Evolutionary conservation across 2,113 vertebrate species (phyloP).

Genomic region (Benitochromis conjunctus): DNA sequence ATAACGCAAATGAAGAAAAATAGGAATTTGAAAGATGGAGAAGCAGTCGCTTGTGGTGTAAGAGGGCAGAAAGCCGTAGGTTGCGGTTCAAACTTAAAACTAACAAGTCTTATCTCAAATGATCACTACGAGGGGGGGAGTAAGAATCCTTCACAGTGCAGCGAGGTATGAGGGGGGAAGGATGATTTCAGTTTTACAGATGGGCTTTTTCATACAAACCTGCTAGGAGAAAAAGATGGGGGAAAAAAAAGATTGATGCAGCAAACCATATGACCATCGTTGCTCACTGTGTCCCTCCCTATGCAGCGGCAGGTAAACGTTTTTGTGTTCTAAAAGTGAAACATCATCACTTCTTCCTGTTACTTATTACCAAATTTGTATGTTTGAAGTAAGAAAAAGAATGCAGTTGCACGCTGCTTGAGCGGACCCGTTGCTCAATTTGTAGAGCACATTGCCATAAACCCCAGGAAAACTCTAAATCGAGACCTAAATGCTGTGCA

Average conservation of each 20-base stretch:
- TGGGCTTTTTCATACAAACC: conserved; percentile 19
- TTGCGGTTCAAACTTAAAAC: conserved; percentile 4
- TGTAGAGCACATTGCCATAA: not conserved
- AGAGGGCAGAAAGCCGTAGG: not conserved
- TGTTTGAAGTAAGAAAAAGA: not conserved
- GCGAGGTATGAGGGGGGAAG: not conserved
- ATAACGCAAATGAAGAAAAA: conserved; percentile 44
- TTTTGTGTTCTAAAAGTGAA: not conserved
- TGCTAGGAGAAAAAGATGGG: not conserved
- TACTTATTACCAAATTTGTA: not conserved
- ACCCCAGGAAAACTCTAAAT: not conserved
- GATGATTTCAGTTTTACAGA: conserved; percentile 27
- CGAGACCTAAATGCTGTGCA: not conserved
- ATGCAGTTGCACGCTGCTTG: not conserved
- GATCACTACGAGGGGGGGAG: conserved; percentile 10
- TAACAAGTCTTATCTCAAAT: not conserved
- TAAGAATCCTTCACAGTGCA: not conserved
- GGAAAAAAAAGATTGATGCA: conserved; percentile 9
- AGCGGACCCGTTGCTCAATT: not conserved
- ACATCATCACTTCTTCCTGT: not conserved
- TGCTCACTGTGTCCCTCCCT: not conserved
- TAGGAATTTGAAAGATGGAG: not conserved
- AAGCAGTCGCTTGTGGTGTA: not conserved
- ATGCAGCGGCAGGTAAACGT: not conserved
- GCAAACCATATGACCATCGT: not conserved